A percentile compares a stretch with the other conserved stretches of the same genome.
phyloP scores from a whole-genome alignment of 2,113 vertebrate species.

The Electrona antarctica region DNA sequence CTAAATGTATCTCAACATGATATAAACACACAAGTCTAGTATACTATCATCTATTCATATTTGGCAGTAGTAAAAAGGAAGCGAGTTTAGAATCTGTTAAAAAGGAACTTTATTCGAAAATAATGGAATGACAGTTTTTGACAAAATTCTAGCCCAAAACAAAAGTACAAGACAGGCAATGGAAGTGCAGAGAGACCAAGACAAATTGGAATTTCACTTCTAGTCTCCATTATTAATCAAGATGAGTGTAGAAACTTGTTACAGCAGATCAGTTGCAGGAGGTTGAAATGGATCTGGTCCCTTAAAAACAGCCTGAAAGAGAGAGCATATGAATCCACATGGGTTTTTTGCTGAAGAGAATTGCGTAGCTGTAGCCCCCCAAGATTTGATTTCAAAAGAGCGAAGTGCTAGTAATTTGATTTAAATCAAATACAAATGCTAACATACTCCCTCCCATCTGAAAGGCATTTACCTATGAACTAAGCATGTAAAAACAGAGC shows the following conservation, averaged over 20 bases:
- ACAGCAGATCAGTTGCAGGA: constrained; percentile 32
- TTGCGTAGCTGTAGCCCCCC: constrained; percentile 25
- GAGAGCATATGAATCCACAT: constrained; percentile 27
- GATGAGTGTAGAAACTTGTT: constrained; percentile 11
- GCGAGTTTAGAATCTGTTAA: constrained; percentile 22
- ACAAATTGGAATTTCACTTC: constrained; percentile 42
- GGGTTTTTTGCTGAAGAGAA: constrained; percentile 10
- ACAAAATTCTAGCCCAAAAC: constrained; percentile 19
- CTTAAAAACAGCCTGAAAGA: constrained; percentile 50
- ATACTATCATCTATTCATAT: too few species aligned
- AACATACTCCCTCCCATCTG: too few species aligned
- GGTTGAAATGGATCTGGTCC: constrained; percentile 58
- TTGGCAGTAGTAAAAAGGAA: neutral
- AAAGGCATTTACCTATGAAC: too few species aligned
- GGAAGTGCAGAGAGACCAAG: constrained; percentile 10
- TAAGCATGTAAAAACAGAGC: too few species aligned
- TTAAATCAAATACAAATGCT: too few species aligned
- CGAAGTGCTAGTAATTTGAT: too few species aligned
- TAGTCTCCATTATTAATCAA: constrained; percentile 13
- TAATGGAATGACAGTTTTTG: constrained; percentile 62
- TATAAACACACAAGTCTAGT: too few species aligned
- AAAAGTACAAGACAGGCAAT: constrained; percentile 11
- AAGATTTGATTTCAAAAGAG: constrained; percentile 17
- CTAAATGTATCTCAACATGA: too few species aligned
- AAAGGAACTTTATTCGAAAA: constrained; percentile 60